These are phyloP conservation scores for Phoxinus dragarum DNA, from an alignment of 2,797 vertebrate genomes.

Conservation along the genomic window DNA sequence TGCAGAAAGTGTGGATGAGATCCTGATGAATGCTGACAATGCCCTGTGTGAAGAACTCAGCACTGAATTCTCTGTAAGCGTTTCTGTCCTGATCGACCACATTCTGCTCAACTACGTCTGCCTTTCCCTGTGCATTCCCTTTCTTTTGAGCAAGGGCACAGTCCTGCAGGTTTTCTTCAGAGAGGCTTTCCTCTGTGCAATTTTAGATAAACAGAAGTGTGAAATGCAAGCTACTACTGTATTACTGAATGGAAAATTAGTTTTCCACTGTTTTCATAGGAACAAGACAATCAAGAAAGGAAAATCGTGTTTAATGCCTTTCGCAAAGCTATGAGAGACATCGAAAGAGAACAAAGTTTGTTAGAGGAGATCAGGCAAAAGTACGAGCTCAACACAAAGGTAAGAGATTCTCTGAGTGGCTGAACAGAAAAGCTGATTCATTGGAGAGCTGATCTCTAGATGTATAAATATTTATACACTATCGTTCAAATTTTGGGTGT, in stretches of 20 bases:
- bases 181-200: background rate
- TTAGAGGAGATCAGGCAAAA: conserved; percentile 69
- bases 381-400: conserved; percentile 72
- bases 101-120: background rate
- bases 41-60: conserved; percentile 75
- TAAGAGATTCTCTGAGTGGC: conserved; percentile 55
- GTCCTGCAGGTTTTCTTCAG: background rate
- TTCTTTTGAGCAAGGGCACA: background rate
- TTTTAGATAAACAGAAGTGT: background rate
- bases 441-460: background rate
- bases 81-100: background rate
- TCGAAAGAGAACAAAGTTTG: conserved; percentile 70
- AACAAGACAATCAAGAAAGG: conserved; percentile 69
- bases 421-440: background rate
- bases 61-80: conserved; percentile 72
- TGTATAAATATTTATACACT: background rate
- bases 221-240: background rate
- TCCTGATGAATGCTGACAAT: conserved; percentile 71
- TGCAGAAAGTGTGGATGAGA: conserved; percentile 66
- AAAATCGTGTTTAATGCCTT: conserved; percentile 72
- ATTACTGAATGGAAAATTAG: background rate
- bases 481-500: background rate
- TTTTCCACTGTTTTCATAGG: conserved; percentile 63
- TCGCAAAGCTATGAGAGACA: conserved; percentile 64
- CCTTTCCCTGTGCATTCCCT: background rate